Percentiles rank a stretch among this genome's conserved stretches.
phyloP scores from a whole-genome alignment of 2,113 vertebrate species.

The Rhabdornis inornatus region DNA sequence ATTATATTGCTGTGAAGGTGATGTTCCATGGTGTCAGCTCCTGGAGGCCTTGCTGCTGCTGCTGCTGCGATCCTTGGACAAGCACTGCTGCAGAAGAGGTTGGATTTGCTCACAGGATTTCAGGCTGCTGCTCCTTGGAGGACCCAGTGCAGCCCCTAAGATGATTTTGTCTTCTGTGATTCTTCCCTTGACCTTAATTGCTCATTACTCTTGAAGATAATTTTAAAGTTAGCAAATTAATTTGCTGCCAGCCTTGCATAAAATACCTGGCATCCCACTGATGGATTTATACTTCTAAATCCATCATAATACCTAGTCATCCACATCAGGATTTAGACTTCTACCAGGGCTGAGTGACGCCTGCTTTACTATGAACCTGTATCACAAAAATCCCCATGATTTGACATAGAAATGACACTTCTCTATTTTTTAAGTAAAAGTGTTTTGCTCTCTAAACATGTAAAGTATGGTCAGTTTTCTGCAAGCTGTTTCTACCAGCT shows the following conservation, averaged over 20 bases:
- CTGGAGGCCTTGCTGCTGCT: neutral
- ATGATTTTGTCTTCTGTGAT: neutral
- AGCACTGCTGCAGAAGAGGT: neutral
- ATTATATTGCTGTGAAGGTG: neutral
- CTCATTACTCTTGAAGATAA: neutral
- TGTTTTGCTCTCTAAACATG: neutral
- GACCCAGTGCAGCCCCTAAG: neutral
- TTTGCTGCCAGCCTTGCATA: neutral
- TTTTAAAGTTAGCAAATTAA: neutral
- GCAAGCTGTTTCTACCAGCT: neutral
- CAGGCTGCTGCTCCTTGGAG: neutral
- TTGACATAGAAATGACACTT: neutral
- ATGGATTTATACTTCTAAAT: too few relatives aligned
- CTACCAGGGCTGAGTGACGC: neutral
- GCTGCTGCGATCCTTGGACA: rapidly evolving
- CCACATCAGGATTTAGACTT: neutral
- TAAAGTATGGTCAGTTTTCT: neutral
- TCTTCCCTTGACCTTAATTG: neutral
- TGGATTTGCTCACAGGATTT: neutral
- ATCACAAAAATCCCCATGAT: neutral
- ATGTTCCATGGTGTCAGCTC: neutral
- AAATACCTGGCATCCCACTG: neutral
- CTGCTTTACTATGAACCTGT: neutral
- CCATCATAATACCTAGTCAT: too few relatives aligned
- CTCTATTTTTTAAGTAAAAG: neutral